phyloP scores from a whole-genome alignment of 2,888 invertebrate genomes.

The Atethmia centrago region DNA sequence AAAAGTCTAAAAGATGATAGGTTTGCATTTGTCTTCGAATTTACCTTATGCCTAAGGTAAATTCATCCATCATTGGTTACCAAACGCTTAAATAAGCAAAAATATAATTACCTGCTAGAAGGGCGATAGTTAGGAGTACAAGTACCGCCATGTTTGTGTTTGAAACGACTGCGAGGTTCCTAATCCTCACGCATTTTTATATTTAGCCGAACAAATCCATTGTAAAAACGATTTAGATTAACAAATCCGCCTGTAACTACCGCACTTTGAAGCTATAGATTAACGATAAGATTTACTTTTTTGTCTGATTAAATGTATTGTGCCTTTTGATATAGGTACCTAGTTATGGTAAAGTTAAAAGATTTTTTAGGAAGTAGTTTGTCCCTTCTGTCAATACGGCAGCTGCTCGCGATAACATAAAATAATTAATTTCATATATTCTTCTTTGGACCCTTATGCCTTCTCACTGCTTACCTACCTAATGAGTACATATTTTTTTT shows the following conservation, averaged over 20 bases:
- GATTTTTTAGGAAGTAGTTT: neutral
- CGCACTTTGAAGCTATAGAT: constrained; percentile 44
- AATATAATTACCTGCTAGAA: constrained; percentile 62
- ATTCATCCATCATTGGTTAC: neutral
- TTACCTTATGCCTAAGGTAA: neutral
- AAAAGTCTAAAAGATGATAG: neutral
- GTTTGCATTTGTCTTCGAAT: neutral
- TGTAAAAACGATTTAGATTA: constrained; percentile 53
- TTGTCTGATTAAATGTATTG: constrained; percentile 31
- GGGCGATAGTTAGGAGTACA: constrained; percentile 46
- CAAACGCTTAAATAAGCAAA: neutral
- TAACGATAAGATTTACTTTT: constrained; percentile 34
- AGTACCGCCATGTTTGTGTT: constrained; percentile 51
- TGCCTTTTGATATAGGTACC: neutral
- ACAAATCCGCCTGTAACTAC: constrained; percentile 28
- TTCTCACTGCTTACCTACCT: neutral
- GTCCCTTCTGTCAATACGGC: neutral
- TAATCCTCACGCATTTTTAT: constrained; percentile 42
- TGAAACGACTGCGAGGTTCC: constrained; percentile 1
- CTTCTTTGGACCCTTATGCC: neutral
- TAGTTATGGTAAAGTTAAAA: too few species aligned
- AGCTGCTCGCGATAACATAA: neutral
- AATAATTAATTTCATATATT: neutral
- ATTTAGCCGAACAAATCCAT: constrained; percentile 38
- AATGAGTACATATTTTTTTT: neutral